These are phyloP conservation scores for Glyphotaelius pellucidus DNA, from an alignment of 2,888 invertebrate species.

Conservation along the genomic window DNA sequence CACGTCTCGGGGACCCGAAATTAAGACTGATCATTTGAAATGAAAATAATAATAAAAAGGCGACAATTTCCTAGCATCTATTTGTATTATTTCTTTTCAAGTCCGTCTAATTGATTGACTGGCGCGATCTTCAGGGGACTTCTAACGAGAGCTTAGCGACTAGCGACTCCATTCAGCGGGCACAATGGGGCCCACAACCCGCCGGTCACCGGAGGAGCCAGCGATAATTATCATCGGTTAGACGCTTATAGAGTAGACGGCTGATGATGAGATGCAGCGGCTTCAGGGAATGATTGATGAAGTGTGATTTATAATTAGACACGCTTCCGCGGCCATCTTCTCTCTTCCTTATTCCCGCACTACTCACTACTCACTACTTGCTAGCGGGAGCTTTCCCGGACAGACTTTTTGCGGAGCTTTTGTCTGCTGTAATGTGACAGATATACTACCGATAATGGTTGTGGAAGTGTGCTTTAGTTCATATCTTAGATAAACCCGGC, in stretches of 20 bases:
- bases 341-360: conserved; percentile 11
- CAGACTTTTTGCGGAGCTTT: conserved; percentile 41
- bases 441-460: conserved; percentile 39
- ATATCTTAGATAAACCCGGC: background rate
- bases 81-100: conserved; percentile 41
- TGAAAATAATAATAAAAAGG: background rate
- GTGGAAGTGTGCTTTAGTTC: background rate
- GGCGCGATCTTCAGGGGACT: conserved; percentile 26
- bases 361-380: conserved; percentile 16
- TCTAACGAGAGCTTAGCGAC: conserved; percentile 36
- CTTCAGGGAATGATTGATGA: conserved; percentile 71
- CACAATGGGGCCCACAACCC: conserved; percentile 23
- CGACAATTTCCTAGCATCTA: conserved; percentile 14
- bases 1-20: background rate
- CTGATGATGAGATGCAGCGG: conserved; percentile 44
- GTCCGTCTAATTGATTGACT: conserved; percentile 46
- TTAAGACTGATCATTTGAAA: background rate
- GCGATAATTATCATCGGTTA: conserved; percentile 48
- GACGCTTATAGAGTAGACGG: conserved; percentile 36
- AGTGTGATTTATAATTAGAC: conserved; percentile 74
- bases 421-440: conserved; percentile 29
- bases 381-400: conserved; percentile 34
- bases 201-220: conserved; percentile 11
- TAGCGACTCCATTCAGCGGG: conserved; percentile 15
- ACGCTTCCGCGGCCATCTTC: conserved; percentile 57